Conservation (phyloP, 2,888 invertebrate species). For the Priocnemis perturbator region DNA sequence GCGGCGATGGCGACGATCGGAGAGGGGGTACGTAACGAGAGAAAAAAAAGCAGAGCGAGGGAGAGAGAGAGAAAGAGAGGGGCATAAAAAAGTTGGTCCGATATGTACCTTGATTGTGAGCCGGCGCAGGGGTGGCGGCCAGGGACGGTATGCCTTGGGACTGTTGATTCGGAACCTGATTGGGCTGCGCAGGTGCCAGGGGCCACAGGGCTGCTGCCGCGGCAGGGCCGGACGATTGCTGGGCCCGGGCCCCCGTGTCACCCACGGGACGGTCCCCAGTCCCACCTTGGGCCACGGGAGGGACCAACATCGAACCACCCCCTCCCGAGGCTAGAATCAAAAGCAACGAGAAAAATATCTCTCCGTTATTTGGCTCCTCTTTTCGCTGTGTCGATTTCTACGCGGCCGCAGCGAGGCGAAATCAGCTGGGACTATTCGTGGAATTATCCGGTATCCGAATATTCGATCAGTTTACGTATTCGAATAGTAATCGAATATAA, state of each 20-base stretch:
- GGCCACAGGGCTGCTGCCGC: conserved; percentile 74
- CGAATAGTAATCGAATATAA: too few relatives aligned
- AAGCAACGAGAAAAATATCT: conserved; percentile 28
- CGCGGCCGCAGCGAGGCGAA: too few relatives aligned
- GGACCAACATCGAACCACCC: conserved; percentile 74
- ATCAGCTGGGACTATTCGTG: too few relatives aligned
- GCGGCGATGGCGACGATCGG: not conserved
- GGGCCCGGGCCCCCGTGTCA: conserved; percentile 74
- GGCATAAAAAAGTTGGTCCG: conserved; percentile 3
- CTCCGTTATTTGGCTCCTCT: too few relatives aligned
- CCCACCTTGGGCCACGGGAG: conserved; percentile 72
- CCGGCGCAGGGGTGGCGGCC: conserved; percentile 70
- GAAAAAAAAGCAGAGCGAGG: not conserved
- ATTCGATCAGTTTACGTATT: too few relatives aligned
- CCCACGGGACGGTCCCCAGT: conserved; percentile 69
- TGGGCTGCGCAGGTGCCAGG: conserved; percentile 74
- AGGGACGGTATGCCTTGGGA: conserved; percentile 69
- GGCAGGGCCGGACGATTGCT: conserved; percentile 65
- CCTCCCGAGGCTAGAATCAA: conserved; percentile 71
- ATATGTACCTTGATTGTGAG: conserved; percentile 68
- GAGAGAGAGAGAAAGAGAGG: not conserved
- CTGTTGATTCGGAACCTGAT: conserved; percentile 66
- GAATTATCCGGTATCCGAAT: too few relatives aligned
- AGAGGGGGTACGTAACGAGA: too few relatives aligned
- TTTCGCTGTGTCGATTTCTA: too few relatives aligned